A percentile compares a stretch with the other conserved stretches of the same genome.
Evolutionary conservation across 2,797 vertebrate genomes (phyloP).

Genomic region (Ctenopoma multispine): DNA sequence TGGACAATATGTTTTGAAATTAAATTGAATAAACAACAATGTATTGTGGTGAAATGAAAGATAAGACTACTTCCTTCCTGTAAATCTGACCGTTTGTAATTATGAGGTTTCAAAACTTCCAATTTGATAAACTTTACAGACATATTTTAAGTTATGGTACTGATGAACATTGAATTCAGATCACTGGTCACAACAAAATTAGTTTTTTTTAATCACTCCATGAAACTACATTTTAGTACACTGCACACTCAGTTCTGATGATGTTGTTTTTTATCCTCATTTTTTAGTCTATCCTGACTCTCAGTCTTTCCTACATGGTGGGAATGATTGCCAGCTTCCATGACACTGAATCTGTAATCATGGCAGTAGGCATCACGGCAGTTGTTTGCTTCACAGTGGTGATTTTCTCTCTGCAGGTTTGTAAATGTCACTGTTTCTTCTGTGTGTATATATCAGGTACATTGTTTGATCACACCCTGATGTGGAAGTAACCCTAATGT

Average conservation of each 20-base stretch:
- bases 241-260: slow-evolving; percentile 34
- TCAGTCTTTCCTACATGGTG: slow-evolving; percentile 95
- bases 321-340: slow-evolving; percentile 95
- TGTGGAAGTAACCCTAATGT: neutral
- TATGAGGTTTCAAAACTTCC: too few species aligned
- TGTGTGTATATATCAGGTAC: neutral
- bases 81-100: neutral
- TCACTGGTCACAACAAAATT: too few species aligned
- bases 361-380: slow-evolving; percentile 93
- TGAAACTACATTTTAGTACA: too few species aligned
- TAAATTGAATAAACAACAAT: neutral
- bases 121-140: too few species aligned
- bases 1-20: neutral
- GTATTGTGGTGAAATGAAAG: neutral
- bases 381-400: slow-evolving; percentile 92
- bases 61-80: neutral
- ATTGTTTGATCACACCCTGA: neutral
- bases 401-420: slow-evolving; percentile 93
- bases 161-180: neutral
- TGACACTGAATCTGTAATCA: slow-evolving; percentile 90
- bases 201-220: neutral
- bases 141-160: too few species aligned
- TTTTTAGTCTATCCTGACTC: slow-evolving; percentile 89
- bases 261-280: slow-evolving; percentile 13
- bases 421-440: slow-evolving; percentile 18